Evolutionary conservation across 1,140 invertebrate genomes (phyloP), one percentile per base, ranked within the genome.

Genomic region (Helicoverpa zea): DNA sequence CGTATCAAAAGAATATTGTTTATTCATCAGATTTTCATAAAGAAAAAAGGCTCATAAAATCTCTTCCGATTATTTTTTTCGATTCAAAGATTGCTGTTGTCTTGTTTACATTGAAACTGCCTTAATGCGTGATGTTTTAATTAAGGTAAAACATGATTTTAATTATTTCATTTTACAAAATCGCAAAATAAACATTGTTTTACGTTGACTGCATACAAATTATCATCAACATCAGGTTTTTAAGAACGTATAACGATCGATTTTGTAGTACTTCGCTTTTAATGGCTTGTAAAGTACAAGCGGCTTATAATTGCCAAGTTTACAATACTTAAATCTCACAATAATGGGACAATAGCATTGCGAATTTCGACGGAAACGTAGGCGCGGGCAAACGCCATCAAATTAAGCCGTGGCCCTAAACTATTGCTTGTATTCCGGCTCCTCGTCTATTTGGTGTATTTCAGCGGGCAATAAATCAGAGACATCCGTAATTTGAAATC

Each of bases 401-500:
- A 75, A 75, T 75, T 75, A 75, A 75, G 51, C 59, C 13, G 9
- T 18, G 18, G 16, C 43, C 51, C 18, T 47, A 68, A 68, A 49
- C 30, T 56, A 74, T 59, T 59, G 54, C 52, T 74, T 47, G 58
- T 76, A 63, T 76, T 64, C 47, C 30, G 43, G 47, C 18, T 49
- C 12, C 43, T 68, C 16, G 10, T 70, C 66, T 52, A 70, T 72
- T 72, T 72, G 49, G 49, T 77, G 58, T 52, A 52, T 77, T 77
- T 29, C 35, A 59, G n/a, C 47, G 18, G 73, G 58, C 52, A 54
- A 85, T 85, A 83, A 80, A 84, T 84, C 79, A 83, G 63, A 18
- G 74, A 73, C 84, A 85, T 83, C 83, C 81, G 74, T 83, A 83
- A 79, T 84, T 84, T 80, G 83, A 84, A 86, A 83, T 81, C 51